Percentiles rank a stretch among this genome's conserved stretches.
Conservation (phyloP, 1,140 invertebrate genomes). For the Pygmarrhopalites habei region DNA sequence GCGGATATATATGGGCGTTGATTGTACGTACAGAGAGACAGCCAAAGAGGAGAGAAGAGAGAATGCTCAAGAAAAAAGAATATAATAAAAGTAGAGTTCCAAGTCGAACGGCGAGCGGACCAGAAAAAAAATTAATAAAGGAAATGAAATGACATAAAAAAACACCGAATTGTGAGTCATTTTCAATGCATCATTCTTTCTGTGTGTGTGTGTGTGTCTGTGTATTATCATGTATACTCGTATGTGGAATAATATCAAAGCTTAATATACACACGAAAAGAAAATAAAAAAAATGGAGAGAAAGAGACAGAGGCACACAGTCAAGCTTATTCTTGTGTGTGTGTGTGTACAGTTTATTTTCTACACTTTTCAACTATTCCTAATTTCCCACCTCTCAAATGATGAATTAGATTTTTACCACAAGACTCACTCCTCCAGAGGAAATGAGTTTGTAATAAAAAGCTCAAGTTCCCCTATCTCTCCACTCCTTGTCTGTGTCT, state of each 20-base stretch:
- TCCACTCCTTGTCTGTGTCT: too few relatives aligned
- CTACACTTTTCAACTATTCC: constrained; percentile 10
- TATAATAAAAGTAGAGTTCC: constrained; percentile 13
- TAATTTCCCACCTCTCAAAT: not conserved
- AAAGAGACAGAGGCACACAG: too few relatives aligned
- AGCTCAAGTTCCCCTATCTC: not conserved
- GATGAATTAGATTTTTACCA: not conserved
- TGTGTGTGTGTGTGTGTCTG: not conserved
- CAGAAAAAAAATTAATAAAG: constrained; percentile 26
- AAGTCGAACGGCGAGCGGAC: constrained; percentile 8
- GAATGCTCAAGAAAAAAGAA: constrained; percentile 8
- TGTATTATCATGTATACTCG: too few relatives aligned
- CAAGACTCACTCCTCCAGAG: not conserved
- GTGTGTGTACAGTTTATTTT: constrained; percentile 3
- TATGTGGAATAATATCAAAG: too few relatives aligned
- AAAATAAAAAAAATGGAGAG: too few relatives aligned
- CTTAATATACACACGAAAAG: too few relatives aligned
- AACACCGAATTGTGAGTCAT: constrained; percentile 14
- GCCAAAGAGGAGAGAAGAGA: not conserved
- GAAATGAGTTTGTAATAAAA: constrained; percentile 20
- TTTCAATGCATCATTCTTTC: constrained; percentile 6
- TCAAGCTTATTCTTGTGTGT: too few relatives aligned
- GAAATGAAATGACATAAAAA: constrained; percentile 29
- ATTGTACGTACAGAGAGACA: not conserved
- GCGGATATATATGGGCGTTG: constrained; percentile 31